phyloP scores from a whole-genome alignment of 2,888 invertebrate genomes.

The Ectropis crepuscularia region DNA sequence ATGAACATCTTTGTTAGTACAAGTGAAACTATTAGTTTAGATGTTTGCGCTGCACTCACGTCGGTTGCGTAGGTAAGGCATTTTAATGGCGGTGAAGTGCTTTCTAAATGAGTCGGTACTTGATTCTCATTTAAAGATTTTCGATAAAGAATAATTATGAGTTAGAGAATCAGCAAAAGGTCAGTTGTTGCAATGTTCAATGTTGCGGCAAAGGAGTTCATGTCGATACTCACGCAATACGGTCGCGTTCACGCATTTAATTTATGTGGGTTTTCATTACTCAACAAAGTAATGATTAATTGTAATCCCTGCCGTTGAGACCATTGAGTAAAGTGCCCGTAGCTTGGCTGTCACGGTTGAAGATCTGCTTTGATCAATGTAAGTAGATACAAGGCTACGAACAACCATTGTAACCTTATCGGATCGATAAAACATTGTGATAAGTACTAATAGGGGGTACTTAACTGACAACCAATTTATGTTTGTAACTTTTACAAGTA shows the following conservation, averaged over 20 bases:
- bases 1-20: slow-evolving; percentile 58
- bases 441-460: too few species aligned
- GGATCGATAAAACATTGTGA: too few species aligned
- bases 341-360: too few species aligned
- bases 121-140: slow-evolving; percentile 29
- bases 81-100: slow-evolving; percentile 46
- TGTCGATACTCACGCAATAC: slow-evolving; percentile 7
- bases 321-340: too few species aligned
- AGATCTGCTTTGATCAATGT: too few species aligned
- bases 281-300: slow-evolving; percentile 6
- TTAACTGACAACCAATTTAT: too few species aligned
- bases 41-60: slow-evolving; percentile 76
- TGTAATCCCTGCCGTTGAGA: neutral
- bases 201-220: slow-evolving; percentile 13
- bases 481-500: too few species aligned
- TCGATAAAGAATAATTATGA: slow-evolving; percentile 30
- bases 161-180: slow-evolving; percentile 32
- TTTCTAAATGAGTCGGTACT: slow-evolving; percentile 39
- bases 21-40: slow-evolving; percentile 67
- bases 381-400: too few species aligned
- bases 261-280: slow-evolving; percentile 8
- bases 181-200: slow-evolving; percentile 22
- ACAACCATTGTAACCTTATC: too few species aligned
- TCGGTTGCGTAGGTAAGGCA: slow-evolving; percentile 73
- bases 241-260: slow-evolving; percentile 7